Base-by-base conservation (phyloP, 2,113 vertebrate genomes). In the Beaufortia kweichowensis region DNA sequence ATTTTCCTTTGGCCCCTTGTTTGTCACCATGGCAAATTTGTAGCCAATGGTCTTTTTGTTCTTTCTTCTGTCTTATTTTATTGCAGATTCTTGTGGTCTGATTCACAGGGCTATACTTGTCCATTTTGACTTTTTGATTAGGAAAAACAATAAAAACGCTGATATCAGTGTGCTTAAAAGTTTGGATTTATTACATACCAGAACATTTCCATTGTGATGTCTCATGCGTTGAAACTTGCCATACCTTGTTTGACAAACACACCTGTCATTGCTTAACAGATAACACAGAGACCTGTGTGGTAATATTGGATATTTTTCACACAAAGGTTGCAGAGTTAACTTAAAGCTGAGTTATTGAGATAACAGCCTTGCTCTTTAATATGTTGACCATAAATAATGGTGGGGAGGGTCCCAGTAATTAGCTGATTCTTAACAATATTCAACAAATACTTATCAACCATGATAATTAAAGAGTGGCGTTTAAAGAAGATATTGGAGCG, bases 81-180 rank as follows among this genome's bases (percentile, higher is more conserved):
- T 88, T 86, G 72, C 79, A 82, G 84, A 76, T 83, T 84, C 78
- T 84, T 86, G 89, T 90, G 88, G 86, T 73, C 21, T 31, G 63
- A 81, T 81, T 89, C 70, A 82, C 83, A 81, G 87, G 83, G 82
- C 85, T 89, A 79, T 87, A 85, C 76, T 79, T 90, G 91, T 90
- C 89, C 85, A 86, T 82, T 84, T 84, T 87, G 78, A 90, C 81
- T 86, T 89, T 84, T 65, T 88, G 84, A 88, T 88, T 88, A 89
- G 85, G 86, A 85, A 87, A 91, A 89, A 86, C 69, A 73, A 69
- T 61, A 62, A 81, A 78, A 81, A 78, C 60, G 57, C 67, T 79
- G 78, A 67, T 77, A 73, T 77, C 56, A 74, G 41, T 60, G 61
- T 59, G 56, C 35, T 59, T 35, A 28, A 56, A 19, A 35, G 3